A percentile compares a stretch with the other conserved stretches of the same genome.
Evolutionary conservation across 2,113 vertebrate genomes (phyloP).

Genomic region (Amphiprion percula): DNA sequence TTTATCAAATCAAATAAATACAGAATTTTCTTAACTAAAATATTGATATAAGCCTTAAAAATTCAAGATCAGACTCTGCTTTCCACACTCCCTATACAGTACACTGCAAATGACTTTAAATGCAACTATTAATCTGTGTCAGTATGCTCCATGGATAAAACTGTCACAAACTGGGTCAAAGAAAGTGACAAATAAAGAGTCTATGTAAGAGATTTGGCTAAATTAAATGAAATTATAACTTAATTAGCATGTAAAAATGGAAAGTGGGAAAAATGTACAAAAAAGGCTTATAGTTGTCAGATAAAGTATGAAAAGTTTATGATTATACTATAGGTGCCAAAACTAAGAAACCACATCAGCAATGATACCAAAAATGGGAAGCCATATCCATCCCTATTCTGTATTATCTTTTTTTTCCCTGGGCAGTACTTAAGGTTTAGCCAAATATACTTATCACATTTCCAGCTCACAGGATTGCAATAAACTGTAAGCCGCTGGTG

Average conservation of each 20-base stretch:
- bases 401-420: neutral
- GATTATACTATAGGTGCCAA: neutral
- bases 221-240: no score
- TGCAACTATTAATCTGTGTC: no score
- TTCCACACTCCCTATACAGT: no score
- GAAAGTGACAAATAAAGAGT: neutral
- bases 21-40: neutral
- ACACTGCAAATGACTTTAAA: no score
- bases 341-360: neutral
- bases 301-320: neutral
- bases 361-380: neutral
- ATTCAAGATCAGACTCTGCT: no score
- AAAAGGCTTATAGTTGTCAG: neutral
- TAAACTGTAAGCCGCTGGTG: slow-evolving; percentile 21
- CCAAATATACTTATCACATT: slow-evolving; percentile 11
- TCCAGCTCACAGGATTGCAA: slow-evolving; percentile 20
- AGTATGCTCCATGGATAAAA: no score
- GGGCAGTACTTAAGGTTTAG: neutral
- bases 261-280: no score
- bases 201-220: no score
- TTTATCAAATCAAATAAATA: neutral
- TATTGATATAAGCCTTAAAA: neutral
- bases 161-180: neutral
- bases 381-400: neutral
- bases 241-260: neutral